Evolutionary conservation across 2,797 vertebrate genomes (phyloP), one percentile per base, ranked within the genome.

Genomic region (Parotocinclus haroldoi): DNA sequence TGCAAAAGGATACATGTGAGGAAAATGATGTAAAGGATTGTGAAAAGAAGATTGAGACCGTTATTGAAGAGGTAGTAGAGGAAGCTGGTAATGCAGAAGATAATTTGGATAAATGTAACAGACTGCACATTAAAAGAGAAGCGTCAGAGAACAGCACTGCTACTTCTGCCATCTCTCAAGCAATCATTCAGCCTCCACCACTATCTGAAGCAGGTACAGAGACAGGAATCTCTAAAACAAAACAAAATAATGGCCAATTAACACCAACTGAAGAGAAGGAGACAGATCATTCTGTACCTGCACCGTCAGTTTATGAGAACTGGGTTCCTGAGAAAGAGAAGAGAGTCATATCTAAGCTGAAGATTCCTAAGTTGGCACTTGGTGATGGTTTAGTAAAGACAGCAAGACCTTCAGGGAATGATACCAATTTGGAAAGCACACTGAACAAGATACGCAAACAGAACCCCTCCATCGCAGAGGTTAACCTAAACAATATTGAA

Each of bases 401-500:
- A n/a, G 92, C 96, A 36, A 91, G 96, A 64, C 97, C 96, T 1
- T 99, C 96, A 1, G 97, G 97, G 74, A 99, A 99, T 60, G 95
- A 97, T 81, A 98, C 96, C 0, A 98, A 98, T 78, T 82, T 99
- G 76, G 97, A 99, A 1, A 91, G 87, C 0, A 96, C 94, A 1
- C 84, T 99, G 67, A 86, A 90, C 44, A 93, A 90, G 74, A 91
- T 96, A 11, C 87, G 88, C 11, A 93, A 93, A 44, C 98, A 99
- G 76, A 90, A 91, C 61, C 89, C 94, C 0, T 87, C 89, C 0
- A 11, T 97, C 79, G 94, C 89, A 1, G 97, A 99, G 50, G 90
- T 99, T 36, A 99, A 99, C 81, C 87, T 99, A 77, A 99, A 99
- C 89, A 99, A 99, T 79, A 94, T 98, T 39, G 96, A 99, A 77